Percentiles rank a stretch among this genome's conserved stretches.
phyloP scores from a whole-genome alignment of 1,140 invertebrate genomes.

The Zaprionus ornatus region DNA sequence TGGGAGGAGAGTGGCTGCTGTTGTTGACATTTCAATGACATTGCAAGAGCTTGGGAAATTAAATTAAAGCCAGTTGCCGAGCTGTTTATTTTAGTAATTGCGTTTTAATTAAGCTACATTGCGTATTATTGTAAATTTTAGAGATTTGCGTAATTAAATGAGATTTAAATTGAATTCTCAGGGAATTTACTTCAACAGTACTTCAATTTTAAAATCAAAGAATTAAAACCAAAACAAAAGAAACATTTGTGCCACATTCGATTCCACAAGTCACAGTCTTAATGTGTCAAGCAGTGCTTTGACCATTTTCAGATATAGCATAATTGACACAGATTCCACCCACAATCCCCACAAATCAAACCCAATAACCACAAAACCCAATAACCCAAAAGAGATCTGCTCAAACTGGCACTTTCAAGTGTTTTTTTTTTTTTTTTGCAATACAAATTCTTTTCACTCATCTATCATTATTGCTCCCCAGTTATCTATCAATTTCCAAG shows the following conservation, averaged over 20 bases:
- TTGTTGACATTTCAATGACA: slow-evolving; percentile 42
- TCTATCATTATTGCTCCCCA: slow-evolving; percentile 18
- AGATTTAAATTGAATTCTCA: background rate
- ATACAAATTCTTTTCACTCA: slow-evolving; percentile 23
- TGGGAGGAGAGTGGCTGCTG: background rate
- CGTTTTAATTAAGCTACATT: background rate
- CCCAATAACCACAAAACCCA: background rate
- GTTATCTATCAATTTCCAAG: slow-evolving; percentile 9
- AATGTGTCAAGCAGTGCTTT: slow-evolving; percentile 11
- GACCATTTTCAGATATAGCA: slow-evolving; percentile 8
- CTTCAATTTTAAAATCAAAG: background rate
- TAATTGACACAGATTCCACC: slow-evolving; percentile 42
- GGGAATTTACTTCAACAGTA: background rate
- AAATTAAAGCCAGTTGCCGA: slow-evolving; percentile 9
- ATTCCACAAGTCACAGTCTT: background rate
- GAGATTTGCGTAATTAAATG: background rate
- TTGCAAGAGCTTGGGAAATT: slow-evolving; percentile 11
- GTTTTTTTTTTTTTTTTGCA: slow-evolving; percentile 16
- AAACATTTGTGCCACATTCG: background rate
- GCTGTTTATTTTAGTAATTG: slow-evolving; percentile 8
- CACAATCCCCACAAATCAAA: background rate
- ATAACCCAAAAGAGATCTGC: slow-evolving; percentile 1
- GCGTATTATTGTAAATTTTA: background rate
- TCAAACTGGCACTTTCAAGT: slow-evolving; percentile 6
- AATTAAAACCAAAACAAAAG: too few species aligned